These are phyloP conservation scores for Ariolimax columbianus DNA, from an alignment of 2,888 invertebrate genomes.

Conservation along the genomic window DNA sequence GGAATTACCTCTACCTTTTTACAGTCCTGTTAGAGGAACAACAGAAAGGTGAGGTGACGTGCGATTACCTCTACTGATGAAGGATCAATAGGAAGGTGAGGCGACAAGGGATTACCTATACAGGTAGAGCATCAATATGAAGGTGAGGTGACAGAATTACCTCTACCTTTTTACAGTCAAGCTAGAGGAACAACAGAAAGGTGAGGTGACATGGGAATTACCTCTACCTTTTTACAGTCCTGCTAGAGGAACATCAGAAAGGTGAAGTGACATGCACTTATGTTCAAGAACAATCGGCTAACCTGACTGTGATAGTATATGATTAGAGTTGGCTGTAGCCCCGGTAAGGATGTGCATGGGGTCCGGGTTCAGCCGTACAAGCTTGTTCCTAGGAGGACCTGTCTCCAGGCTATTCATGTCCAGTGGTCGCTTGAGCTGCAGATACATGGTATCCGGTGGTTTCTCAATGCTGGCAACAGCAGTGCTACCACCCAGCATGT, in stretches of 20 bases:
- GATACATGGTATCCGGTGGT: slow-evolving; percentile 63
- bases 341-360: neutral
- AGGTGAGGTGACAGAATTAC: too few relatives aligned
- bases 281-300: neutral
- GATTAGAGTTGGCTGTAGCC: slow-evolving; percentile 13
- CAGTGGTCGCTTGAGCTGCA: slow-evolving; percentile 68
- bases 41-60: too few relatives aligned
- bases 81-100: too few relatives aligned
- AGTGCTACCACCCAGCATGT: slow-evolving; percentile 67
- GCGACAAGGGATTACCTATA: too few relatives aligned
- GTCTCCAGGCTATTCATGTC: slow-evolving; percentile 73
- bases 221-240: too few relatives aligned
- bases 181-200: too few relatives aligned
- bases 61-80: too few relatives aligned
- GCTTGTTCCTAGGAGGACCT: slow-evolving; percentile 68
- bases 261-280: neutral
- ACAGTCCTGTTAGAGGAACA: too few relatives aligned
- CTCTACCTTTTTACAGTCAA: too few relatives aligned
- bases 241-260: neutral
- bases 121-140: neutral
- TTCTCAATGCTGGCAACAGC: slow-evolving; percentile 66
- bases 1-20: too few relatives aligned
- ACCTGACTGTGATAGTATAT: slow-evolving; percentile 7
- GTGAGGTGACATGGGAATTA: too few relatives aligned
- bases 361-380: slow-evolving; percentile 41